Conservation (phyloP, 2,888 invertebrate species). For the Mesorhabditis sp. region DNA sequence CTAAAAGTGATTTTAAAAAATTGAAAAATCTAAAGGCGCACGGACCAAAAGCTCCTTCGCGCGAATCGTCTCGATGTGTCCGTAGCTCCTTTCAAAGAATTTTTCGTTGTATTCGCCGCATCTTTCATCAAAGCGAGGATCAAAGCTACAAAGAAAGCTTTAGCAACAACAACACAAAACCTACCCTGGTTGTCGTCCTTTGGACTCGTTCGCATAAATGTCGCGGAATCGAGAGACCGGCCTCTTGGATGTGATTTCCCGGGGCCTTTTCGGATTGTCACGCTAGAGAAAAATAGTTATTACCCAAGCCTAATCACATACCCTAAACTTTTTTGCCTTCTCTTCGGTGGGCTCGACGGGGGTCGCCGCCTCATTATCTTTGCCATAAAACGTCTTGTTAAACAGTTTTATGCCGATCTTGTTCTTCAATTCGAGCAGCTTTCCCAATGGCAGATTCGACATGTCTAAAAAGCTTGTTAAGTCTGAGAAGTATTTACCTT, state of each 20-base stretch:
- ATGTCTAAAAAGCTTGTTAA: constrained; percentile 25
- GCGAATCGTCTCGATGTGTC: constrained; percentile 45
- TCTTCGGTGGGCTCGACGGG: background rate
- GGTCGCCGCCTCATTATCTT: constrained; percentile 10
- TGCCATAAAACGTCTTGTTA: constrained; percentile 40
- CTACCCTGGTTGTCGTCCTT: background rate
- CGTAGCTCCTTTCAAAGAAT: constrained; percentile 46
- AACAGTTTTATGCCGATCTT: constrained; percentile 46
- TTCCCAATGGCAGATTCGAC: constrained; percentile 37
- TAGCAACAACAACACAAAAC: background rate
- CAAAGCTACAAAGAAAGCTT: constrained; percentile 13
- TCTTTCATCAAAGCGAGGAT: constrained; percentile 48
- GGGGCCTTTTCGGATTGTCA: constrained; percentile 26
- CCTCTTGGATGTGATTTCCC: constrained; percentile 46
- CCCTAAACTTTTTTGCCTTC: background rate
- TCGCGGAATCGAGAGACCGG: constrained; percentile 27
- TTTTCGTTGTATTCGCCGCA: constrained; percentile 46
- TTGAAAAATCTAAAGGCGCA: background rate
- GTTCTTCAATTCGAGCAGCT: constrained; percentile 40
- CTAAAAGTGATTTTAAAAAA: background rate
- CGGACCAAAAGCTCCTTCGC: constrained; percentile 36
- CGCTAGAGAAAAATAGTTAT: constrained; percentile 16
- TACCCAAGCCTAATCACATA: background rate
- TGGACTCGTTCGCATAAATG: constrained; percentile 16
- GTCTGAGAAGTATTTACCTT: constrained; percentile 24